A percentile compares a stretch with the other conserved stretches of the same genome.
Conservation (phyloP, 2,888 invertebrate species). For the Phymatocera aterrima region DNA sequence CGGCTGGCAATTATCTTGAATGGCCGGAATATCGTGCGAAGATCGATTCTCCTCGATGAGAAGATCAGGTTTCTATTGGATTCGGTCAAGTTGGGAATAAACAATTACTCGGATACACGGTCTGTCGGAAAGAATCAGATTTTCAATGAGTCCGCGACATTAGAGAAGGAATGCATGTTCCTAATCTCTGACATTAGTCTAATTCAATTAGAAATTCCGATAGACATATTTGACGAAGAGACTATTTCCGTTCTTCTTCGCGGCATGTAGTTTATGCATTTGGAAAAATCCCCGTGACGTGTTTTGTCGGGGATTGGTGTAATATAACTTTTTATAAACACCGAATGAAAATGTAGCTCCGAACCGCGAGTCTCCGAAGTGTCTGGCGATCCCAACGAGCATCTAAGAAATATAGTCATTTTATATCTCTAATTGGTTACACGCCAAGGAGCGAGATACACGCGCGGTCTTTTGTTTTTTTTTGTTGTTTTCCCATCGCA, state of each 20-base stretch:
- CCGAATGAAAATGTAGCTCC: neutral
- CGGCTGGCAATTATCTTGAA: conserved; percentile 2
- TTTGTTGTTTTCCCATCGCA: neutral
- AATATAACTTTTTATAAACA: too few species aligned
- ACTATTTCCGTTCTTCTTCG: too few species aligned
- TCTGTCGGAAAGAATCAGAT: neutral
- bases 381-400: neutral
- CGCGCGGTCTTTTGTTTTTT: neutral
- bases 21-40: neutral
- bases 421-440: conserved; percentile 28
- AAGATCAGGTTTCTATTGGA: neutral
- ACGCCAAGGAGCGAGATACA: conserved; percentile 16
- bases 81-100: neutral
- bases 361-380: conserved; percentile 16
- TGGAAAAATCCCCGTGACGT: too few species aligned
- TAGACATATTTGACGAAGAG: too few species aligned
- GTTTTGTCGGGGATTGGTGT: too few species aligned
- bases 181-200: too few species aligned
- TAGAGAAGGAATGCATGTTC: too few species aligned
- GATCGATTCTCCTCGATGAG: neutral
- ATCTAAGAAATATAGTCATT: conserved; percentile 11
- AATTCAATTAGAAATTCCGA: too few species aligned
- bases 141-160: neutral
- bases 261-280: too few species aligned
- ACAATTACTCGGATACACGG: neutral